A percentile compares a stretch with the other conserved stretches of the same genome.
phyloP scores from a whole-genome alignment of 2,113 vertebrate genomes.

The Brachypteracias leptosomus region DNA sequence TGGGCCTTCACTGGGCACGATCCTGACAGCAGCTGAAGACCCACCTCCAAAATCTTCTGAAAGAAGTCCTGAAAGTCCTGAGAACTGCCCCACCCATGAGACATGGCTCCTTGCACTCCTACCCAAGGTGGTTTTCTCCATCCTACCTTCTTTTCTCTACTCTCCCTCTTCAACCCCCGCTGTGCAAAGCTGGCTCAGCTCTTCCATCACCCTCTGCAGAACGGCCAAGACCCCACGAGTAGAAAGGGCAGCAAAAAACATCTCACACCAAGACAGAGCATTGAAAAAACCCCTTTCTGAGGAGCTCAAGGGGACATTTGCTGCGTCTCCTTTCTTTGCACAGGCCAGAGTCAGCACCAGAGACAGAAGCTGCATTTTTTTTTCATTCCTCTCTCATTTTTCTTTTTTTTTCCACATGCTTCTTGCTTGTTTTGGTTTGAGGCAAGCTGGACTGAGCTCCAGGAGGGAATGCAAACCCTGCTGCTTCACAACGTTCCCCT shows the following conservation, averaged over 20 bases:
- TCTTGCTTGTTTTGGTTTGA: neutral
- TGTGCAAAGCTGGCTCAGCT: neutral
- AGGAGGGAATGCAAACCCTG: neutral
- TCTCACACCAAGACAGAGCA: too few species aligned
- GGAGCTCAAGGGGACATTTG: neutral
- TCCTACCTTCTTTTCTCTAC: neutral
- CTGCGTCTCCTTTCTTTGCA: neutral
- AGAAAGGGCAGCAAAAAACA: neutral
- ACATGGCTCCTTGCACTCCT: neutral
- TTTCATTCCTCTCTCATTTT: neutral
- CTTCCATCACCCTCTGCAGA: neutral
- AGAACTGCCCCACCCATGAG: neutral
- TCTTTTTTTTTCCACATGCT: neutral
- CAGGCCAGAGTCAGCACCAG: constrained; percentile 51
- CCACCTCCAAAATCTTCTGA: neutral
- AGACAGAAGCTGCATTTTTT: constrained; percentile 26
- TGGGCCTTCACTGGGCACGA: neutral
- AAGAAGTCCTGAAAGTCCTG: neutral
- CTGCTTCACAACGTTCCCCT: neutral
- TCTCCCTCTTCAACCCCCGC: neutral
- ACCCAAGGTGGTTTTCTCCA: neutral
- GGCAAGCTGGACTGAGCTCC: neutral
- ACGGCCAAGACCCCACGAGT: neutral
- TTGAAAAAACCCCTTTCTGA: neutral
- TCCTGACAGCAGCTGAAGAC: neutral